These are phyloP conservation scores for Diarsia mendica DNA, from an alignment of 2,888 invertebrate species.

Conservation along the genomic window DNA sequence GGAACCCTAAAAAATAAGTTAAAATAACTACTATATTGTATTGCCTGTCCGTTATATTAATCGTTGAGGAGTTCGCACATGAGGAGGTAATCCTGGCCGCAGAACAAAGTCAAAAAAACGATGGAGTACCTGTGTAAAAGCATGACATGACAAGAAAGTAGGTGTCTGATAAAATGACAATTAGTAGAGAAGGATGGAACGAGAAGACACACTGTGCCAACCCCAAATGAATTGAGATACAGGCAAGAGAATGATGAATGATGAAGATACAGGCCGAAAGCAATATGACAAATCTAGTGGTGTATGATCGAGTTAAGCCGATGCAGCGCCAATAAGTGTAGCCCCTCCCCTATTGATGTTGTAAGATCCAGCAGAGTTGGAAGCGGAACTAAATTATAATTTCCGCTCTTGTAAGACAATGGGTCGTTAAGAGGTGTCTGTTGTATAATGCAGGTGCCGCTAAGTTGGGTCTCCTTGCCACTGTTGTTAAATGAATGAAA, in stretches of 20 bases:
- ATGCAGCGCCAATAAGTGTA: neutral
- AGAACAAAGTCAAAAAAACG: neutral
- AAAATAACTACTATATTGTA: too few species aligned
- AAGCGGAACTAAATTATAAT: constrained; percentile 81
- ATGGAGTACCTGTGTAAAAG: too few species aligned
- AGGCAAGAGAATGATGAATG: too few species aligned
- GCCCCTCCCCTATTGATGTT: constrained; percentile 61
- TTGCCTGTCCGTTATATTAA: neutral
- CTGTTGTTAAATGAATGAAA: constrained; percentile 67
- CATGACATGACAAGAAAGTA: too few species aligned
- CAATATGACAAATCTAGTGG: too few species aligned
- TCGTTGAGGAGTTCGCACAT: neutral
- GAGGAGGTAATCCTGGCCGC: neutral
- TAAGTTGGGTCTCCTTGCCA: constrained; percentile 45
- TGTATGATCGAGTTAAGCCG: neutral
- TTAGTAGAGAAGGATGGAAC: too few species aligned
- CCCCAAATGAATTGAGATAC: too few species aligned
- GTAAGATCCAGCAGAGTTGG: constrained; percentile 68
- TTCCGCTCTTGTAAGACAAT: constrained; percentile 76
- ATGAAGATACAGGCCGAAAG: too few species aligned
- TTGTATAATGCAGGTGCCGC: constrained; percentile 68
- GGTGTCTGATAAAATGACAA: too few species aligned
- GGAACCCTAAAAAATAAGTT: too few species aligned
- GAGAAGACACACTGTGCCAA: too few species aligned
- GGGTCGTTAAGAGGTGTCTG: constrained; percentile 70